Evolutionary conservation across 2,797 vertebrate species (phyloP).

Genomic region (Leptodactylus fallax): DNA sequence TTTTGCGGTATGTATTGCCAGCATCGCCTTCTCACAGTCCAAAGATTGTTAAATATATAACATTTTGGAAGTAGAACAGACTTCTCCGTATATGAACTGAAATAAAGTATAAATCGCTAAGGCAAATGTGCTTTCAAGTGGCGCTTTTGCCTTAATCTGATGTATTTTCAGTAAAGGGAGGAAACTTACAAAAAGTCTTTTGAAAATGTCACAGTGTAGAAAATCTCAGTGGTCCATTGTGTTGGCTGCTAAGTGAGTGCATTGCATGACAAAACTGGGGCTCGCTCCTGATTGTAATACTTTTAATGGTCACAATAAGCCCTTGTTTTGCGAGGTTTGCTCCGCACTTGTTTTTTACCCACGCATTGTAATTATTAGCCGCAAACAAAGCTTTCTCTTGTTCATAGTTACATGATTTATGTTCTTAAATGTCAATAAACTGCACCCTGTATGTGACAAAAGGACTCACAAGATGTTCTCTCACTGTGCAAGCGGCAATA

Average conservation of each 20-base stretch:
- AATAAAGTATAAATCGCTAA: too few relatives aligned
- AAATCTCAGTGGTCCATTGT: constrained; percentile 45
- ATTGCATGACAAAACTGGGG: constrained; percentile 73
- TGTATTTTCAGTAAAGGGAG: constrained; percentile 61
- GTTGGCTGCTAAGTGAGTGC: constrained; percentile 52
- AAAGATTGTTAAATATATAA: background rate
- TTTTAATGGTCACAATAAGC: constrained; percentile 79
- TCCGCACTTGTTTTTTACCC: constrained; percentile 77
- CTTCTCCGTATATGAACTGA: too few relatives aligned
- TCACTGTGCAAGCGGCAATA: constrained; percentile 44
- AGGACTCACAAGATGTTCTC: constrained; percentile 66
- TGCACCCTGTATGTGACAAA: constrained; percentile 70
- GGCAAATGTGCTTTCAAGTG: constrained; percentile 6
- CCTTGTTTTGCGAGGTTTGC: constrained; percentile 78
- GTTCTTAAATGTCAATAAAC: constrained; percentile 76
- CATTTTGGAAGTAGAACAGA: background rate
- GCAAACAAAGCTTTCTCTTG: constrained; percentile 78
- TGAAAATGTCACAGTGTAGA: constrained; percentile 50
- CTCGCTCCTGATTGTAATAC: constrained; percentile 78
- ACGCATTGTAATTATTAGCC: constrained; percentile 77
- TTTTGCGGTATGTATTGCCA: too few relatives aligned
- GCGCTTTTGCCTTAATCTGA: constrained; percentile 62
- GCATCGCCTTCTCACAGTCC: background rate
- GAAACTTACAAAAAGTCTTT: constrained; percentile 13
- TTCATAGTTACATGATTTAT: constrained; percentile 73